Evolutionary conservation across 2,797 vertebrate species (phyloP), one percentile per base, ranked within the genome.

Genomic region (Gorsachius magnificus): DNA sequence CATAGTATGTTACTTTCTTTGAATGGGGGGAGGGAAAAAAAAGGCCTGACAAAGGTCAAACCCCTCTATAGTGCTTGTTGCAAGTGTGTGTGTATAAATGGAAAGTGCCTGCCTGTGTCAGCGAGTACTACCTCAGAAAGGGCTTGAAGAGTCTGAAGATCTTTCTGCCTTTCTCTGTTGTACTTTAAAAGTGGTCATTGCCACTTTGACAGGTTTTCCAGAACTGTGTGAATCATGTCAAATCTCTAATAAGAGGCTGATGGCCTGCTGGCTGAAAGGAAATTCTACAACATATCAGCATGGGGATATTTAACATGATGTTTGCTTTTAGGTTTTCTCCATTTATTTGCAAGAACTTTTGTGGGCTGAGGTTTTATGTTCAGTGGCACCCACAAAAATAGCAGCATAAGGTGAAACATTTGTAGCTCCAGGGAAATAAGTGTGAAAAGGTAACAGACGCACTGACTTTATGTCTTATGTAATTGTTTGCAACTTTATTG

Each of bases 111-210:
- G 31, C 24, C 29, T 66, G 8, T 51, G 46, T 70, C 79, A 95
- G 61, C 51, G 89, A 95, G 36, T 26, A 48, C 36, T 58, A 25
- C 56, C 60, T 95, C 77, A 57, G 31, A 83, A 95, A 80, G 31
- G 79, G 54, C 48, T 94, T 90, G 60, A 94, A 81, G 90, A 94
- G 22, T 45, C 31, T 76, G 58, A 80, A 83, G 79, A 81, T 70
- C 65, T 94, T 89, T 87, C 69, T 95, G 29, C 36, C 35, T 87
- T 91, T 83, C 66, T 93, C 24, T 74, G 74, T 77, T 90, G 58
- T 46, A 51, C 45, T 89, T 86, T 92, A 56, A 68, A 68, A 93
- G 4, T 35, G 58, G 29, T 93, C 22, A 65, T 94, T 89, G 86
- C 21, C 74, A 87, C 26, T 69, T 87, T 92, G 80, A 36, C 46